Percentiles rank a stretch among this genome's conserved stretches.
Conservation (phyloP, 2,888 invertebrate genomes). For the Pyrrhia umbra region DNA sequence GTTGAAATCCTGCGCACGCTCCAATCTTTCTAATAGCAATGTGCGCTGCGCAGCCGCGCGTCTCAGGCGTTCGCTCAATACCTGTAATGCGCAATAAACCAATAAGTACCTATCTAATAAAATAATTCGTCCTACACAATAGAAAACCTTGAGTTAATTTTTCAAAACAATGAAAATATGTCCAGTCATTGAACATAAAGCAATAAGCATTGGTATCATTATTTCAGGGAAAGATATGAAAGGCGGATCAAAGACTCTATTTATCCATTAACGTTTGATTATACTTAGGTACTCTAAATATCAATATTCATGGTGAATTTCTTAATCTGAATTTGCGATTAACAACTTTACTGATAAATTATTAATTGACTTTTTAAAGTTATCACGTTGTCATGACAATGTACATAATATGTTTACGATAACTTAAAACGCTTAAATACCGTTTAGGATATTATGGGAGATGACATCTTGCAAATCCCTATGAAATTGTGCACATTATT, state of each 20-base stretch:
- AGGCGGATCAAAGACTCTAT: not conserved
- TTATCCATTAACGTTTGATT: slow-evolving; percentile 15
- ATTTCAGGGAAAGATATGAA: no score
- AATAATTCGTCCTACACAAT: not conserved
- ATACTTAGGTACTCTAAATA: not conserved
- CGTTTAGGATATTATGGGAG: no score
- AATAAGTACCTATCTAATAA: slow-evolving; percentile 15
- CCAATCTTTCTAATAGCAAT: slow-evolving; percentile 92
- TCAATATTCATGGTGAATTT: slow-evolving; percentile 17
- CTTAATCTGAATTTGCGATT: not conserved
- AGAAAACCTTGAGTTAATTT: not conserved
- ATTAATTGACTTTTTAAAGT: no score
- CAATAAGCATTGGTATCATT: not conserved
- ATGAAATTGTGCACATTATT: no score
- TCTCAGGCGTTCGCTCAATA: slow-evolving; percentile 93
- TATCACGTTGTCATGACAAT: no score
- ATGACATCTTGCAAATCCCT: no score
- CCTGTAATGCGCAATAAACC: slow-evolving; percentile 86
- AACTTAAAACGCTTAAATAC: no score
- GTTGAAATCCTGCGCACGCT: slow-evolving; percentile 94
- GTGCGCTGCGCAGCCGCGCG: slow-evolving; percentile 92
- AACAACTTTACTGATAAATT: slow-evolving; percentile 1
- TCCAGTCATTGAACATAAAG: not conserved
- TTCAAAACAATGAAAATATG: not conserved
- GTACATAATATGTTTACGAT: no score